A percentile compares a stretch with the other conserved stretches of the same genome.
Conservation (phyloP, 2,113 vertebrate genomes). For the Tricholaema leucomelas region DNA sequence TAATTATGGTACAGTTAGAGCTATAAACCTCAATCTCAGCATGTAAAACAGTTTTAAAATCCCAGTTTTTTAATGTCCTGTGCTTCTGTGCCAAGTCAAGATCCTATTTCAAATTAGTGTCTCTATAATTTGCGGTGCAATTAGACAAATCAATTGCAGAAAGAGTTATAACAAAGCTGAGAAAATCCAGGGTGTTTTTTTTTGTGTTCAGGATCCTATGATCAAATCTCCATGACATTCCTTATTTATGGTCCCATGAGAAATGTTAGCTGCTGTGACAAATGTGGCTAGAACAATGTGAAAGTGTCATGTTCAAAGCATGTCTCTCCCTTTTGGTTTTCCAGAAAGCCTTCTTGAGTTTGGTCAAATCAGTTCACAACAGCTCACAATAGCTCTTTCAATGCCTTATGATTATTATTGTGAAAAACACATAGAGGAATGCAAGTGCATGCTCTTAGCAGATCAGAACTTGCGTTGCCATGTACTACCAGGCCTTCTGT, state of each 20-base stretch:
- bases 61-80: not conserved
- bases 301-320: not conserved
- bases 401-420: not conserved
- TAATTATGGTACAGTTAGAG: not conserved
- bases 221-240: not conserved
- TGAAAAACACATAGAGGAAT: not conserved
- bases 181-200: not conserved
- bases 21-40: not conserved
- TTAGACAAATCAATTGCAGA: not conserved
- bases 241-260: not conserved
- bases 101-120: not conserved
- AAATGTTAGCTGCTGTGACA: not conserved
- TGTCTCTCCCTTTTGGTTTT: not conserved
- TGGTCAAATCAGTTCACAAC: not conserved
- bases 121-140: not conserved
- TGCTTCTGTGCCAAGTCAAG: not conserved
- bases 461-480: rapidly evolving
- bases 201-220: not conserved
- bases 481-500: not conserved
- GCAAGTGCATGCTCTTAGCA: not conserved
- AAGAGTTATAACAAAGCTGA: not conserved
- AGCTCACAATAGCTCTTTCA: not conserved
- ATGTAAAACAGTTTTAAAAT: not conserved
- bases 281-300: not conserved
- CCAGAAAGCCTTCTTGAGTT: not conserved